Base-by-base conservation (phyloP, 2,888 invertebrate genomes). In the Diplolepis rosae region DNA sequence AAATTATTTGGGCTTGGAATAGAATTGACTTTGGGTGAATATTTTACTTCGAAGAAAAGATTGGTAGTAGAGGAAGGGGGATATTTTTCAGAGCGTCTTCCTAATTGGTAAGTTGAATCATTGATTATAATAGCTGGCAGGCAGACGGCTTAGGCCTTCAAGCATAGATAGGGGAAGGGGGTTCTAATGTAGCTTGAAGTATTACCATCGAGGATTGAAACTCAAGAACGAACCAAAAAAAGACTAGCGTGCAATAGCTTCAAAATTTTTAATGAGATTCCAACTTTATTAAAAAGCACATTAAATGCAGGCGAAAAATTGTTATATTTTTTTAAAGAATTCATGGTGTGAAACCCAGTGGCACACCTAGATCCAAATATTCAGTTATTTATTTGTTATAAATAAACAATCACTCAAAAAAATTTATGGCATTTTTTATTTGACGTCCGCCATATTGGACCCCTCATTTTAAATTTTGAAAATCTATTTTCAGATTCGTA, bases 51-150 rank as follows among this genome's bases (percentile, higher is more conserved):
- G 56, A 48, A 66, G 28, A 69, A 51, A 72, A 35, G 68, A 70
- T 45, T 52, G 27, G 42, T 54, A 32, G 39, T 15, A n/a, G 28
- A 15, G 15, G 66, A 24, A 13, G 61, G 45, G 45, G 73, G 74
- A 74, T 71, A 77, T 81, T 85, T 85, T 86, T 86, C 83, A 83
- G 83, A 83, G 82, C 82, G 83, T 83, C 82, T 80, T 73, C 77
- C 83, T 86, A 86, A 86, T 87, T 87, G 85, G 81, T 78, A 77
- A 82, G 85, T 80, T 86, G 86, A 86, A 86, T 86, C 86, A 87
- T 87, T 86, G 86, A 86, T 86, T 85, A n/a, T n/a, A n/a, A n/a
- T n/a, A 85, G 82, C 77, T 80, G 73, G 79, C 79, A 81, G 80
- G 80, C 77, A 81, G 84, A 83, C 82, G 79, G 80, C 80, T 77